Evolutionary conservation across 2,888 invertebrate species (phyloP).

Genomic region (Bibio marci): DNA sequence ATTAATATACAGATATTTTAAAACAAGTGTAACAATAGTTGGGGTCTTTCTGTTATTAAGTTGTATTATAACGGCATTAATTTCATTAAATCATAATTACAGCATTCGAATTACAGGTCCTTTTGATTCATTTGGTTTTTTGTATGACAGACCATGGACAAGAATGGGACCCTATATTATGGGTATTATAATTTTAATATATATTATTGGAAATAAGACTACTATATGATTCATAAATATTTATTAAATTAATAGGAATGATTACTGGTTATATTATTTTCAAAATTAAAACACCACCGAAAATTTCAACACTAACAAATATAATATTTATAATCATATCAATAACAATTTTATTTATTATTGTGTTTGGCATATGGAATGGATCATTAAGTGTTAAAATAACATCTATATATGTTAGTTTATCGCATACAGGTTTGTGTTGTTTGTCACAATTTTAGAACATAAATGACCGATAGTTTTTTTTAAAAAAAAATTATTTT

Average conservation of each 20-base stretch:
- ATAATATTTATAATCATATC: constrained; percentile 40
- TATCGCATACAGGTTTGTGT: constrained; percentile 44
- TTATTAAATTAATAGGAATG: constrained; percentile 33
- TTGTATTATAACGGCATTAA: constrained; percentile 57
- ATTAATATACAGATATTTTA: constrained; percentile 37
- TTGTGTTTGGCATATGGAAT: constrained; percentile 52
- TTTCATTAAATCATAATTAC: constrained; percentile 58
- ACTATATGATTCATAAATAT: background rate
- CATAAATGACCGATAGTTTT: too few species aligned
- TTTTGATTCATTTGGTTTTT: constrained; percentile 63
- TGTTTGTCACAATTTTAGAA: too few species aligned
- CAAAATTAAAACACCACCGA: constrained; percentile 45
- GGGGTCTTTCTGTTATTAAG: constrained; percentile 46
- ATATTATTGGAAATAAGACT: background rate
- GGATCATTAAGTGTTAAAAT: constrained; percentile 44
- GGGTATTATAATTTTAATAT: constrained; percentile 29
- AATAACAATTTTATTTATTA: constrained; percentile 36
- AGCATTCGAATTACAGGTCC: constrained; percentile 59
- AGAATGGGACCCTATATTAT: constrained; percentile 64
- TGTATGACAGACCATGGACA: constrained; percentile 75
- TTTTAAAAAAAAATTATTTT: constrained; percentile 2
- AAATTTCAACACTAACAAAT: constrained; percentile 37
- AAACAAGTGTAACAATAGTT: constrained; percentile 38
- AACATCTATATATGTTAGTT: constrained; percentile 57
- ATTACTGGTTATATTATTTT: constrained; percentile 54